Evolutionary conservation across 2,113 vertebrate species (phyloP).

Genomic region (Mionectes macconnelli): DNA sequence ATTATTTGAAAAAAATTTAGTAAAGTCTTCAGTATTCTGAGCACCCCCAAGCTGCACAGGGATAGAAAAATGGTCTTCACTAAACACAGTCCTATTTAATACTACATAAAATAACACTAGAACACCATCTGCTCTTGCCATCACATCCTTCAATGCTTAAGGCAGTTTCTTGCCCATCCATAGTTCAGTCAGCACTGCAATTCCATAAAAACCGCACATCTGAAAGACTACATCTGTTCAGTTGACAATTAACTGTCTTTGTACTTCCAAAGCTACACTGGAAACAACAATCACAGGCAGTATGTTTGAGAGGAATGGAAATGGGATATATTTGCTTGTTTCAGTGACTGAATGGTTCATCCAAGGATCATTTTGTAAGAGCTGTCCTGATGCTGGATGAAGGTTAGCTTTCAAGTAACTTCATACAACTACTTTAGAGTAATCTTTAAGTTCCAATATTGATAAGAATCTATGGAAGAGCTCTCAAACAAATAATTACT

Average conservation of each 20-base stretch:
- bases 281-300: background rate
- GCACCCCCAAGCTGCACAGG: background rate
- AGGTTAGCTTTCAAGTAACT: background rate
- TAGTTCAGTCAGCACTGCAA: background rate
- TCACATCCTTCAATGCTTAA: background rate
- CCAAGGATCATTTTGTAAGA: background rate
- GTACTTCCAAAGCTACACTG: background rate
- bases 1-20: background rate
- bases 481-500: background rate
- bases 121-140: background rate
- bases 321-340: accelerated
- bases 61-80: background rate
- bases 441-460: background rate
- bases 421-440: background rate
- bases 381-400: background rate
- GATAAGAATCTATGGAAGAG: background rate
- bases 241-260: background rate
- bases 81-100: background rate
- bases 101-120: accelerated
- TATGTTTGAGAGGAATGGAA: background rate
- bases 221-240: accelerated
- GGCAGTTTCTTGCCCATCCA: background rate
- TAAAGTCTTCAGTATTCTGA: background rate
- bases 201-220: background rate
- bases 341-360: background rate